These are phyloP conservation scores for Haplochromis vanheusdeni DNA, from an alignment of 2,113 vertebrate genomes.

Conservation along the genomic window DNA sequence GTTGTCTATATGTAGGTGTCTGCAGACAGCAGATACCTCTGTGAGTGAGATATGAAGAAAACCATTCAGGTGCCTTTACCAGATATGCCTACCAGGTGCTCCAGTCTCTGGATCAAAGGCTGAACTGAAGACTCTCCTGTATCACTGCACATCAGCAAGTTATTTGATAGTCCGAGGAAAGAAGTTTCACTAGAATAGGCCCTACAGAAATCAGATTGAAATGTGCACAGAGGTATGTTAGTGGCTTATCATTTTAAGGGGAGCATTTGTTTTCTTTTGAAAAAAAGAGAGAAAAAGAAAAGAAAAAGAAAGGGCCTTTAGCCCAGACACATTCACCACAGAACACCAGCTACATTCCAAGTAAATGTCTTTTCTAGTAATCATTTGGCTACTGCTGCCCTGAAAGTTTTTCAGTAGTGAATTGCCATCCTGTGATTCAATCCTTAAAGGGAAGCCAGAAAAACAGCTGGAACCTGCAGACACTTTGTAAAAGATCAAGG, in stretches of 20 bases:
- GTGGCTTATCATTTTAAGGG: neutral
- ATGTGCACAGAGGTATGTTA: neutral
- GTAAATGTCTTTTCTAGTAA: slow-evolving; percentile 31
- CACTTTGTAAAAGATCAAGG: slow-evolving; percentile 39
- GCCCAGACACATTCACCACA: neutral
- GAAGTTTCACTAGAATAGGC: neutral
- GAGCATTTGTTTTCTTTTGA: neutral
- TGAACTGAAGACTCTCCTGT: neutral
- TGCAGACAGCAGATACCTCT: neutral
- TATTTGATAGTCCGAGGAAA: neutral
- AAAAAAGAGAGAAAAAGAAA: neutral
- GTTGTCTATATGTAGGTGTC: neutral
- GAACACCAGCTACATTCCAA: neutral
- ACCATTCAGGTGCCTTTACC: neutral
- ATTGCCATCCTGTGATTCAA: slow-evolving; percentile 40
- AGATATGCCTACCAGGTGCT: neutral
- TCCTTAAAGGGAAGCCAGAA: slow-evolving; percentile 24
- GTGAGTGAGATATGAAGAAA: neutral
- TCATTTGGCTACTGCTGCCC: slow-evolving; percentile 33
- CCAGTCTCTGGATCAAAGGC: neutral
- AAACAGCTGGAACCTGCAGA: slow-evolving; percentile 36
- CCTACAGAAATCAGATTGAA: neutral
- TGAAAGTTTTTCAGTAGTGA: slow-evolving; percentile 18
- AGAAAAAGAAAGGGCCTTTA: neutral
- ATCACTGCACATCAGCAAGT: neutral